These are phyloP conservation scores for Aradus depressus DNA, from an alignment of 2,888 invertebrate species.

Conservation along the genomic window DNA sequence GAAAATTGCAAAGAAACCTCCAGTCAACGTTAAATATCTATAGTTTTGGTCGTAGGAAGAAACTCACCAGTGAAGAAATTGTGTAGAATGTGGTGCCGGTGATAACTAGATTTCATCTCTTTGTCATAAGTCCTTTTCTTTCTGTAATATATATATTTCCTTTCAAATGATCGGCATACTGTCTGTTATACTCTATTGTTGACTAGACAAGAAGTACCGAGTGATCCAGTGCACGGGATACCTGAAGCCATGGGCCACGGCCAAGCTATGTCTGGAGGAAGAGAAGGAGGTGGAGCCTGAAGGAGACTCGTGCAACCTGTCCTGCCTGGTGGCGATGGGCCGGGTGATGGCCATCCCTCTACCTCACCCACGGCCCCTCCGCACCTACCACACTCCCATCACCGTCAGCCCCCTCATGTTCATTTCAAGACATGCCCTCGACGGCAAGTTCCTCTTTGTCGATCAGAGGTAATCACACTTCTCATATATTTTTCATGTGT, in stretches of 20 bases:
- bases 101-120: too few species aligned
- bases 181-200: too few species aligned
- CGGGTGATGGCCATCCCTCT: conserved; percentile 49
- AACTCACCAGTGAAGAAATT: too few species aligned
- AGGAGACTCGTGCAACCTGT: conserved; percentile 54
- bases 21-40: too few species aligned
- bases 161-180: too few species aligned
- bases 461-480: conserved; percentile 63
- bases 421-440: conserved; percentile 72
- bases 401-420: conserved; percentile 58
- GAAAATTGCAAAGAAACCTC: too few species aligned
- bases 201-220: conserved; percentile 75
- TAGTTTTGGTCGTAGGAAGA: too few species aligned
- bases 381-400: conserved; percentile 31
- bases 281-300: conserved; percentile 45
- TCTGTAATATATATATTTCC: too few species aligned
- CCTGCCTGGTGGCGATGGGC: conserved; percentile 82
- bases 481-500: too few species aligned
- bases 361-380: conserved; percentile 24
- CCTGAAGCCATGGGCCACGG: conserved; percentile 80
- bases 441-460: conserved; percentile 85
- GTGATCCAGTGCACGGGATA: conserved; percentile 90
- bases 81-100: too few species aligned
- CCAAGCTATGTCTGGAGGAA: conserved; percentile 57
- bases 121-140: too few species aligned